These are phyloP conservation scores for Bucco capensis DNA, from an alignment of 2,113 vertebrate species.

Conservation along the genomic window DNA sequence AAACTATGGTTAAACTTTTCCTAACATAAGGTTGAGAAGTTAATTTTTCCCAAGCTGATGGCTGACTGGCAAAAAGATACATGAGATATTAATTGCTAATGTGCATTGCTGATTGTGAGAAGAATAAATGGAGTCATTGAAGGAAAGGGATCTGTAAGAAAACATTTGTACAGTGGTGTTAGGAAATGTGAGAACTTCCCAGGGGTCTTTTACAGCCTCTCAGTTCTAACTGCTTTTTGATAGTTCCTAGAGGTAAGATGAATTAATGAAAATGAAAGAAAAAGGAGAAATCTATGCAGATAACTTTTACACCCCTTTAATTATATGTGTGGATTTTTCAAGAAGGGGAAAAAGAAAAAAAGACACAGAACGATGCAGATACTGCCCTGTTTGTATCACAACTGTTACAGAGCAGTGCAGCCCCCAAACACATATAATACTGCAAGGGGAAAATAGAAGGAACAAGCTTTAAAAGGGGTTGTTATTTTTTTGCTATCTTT, in stretches of 20 bases:
- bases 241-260: background rate
- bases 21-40: background rate
- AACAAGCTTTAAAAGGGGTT: background rate
- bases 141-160: background rate
- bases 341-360: background rate
- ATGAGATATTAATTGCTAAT: accelerated
- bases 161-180: background rate
- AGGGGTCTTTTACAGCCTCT: background rate
- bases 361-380: too few species aligned
- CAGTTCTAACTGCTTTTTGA: background rate
- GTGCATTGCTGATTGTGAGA: background rate
- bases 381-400: background rate
- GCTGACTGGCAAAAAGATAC: background rate
- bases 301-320: background rate
- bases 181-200: background rate
- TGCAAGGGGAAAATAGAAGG: background rate
- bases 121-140: background rate
- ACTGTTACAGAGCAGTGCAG: background rate
- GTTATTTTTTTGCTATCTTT: background rate
- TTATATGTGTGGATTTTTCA: background rate
- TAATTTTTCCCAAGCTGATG: background rate
- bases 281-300: background rate
- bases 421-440: background rate
- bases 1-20: background rate
- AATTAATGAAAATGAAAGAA: background rate